These are phyloP conservation scores for Nyctibius bracteatus DNA, from an alignment of 2,113 vertebrate species.

Conservation along the genomic window DNA sequence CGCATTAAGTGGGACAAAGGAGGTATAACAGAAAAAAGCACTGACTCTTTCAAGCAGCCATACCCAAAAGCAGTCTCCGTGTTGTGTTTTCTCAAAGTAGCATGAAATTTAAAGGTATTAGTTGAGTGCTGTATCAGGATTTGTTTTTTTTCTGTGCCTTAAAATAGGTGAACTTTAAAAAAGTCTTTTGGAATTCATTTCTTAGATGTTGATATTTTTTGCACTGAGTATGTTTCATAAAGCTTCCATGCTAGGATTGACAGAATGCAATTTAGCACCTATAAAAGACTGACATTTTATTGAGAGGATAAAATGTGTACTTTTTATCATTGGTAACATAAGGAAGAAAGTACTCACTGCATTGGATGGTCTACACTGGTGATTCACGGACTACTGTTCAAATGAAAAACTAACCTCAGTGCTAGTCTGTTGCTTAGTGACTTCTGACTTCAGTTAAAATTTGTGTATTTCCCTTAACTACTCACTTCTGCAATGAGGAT, in stretches of 20 bases:
- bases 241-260: background rate
- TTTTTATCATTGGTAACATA: background rate
- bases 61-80: background rate
- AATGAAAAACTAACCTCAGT: background rate
- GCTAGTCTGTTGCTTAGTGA: background rate
- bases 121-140: background rate
- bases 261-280: background rate
- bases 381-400: background rate
- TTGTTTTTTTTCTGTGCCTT: background rate
- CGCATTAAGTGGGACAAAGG: background rate
- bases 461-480: background rate
- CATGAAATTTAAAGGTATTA: background rate
- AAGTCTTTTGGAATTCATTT: background rate
- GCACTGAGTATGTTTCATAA: background rate
- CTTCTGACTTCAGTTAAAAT: background rate
- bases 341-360: background rate
- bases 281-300: background rate
- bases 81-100: background rate
- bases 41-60: background rate
- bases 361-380: fast-evolving
- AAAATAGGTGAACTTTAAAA: background rate
- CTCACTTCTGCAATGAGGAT: background rate
- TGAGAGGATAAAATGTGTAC: background rate
- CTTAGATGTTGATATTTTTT: background rate
- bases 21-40: background rate